Conservation (phyloP, 2,113 vertebrate species). For the Brienomyrus longianalis region DNA sequence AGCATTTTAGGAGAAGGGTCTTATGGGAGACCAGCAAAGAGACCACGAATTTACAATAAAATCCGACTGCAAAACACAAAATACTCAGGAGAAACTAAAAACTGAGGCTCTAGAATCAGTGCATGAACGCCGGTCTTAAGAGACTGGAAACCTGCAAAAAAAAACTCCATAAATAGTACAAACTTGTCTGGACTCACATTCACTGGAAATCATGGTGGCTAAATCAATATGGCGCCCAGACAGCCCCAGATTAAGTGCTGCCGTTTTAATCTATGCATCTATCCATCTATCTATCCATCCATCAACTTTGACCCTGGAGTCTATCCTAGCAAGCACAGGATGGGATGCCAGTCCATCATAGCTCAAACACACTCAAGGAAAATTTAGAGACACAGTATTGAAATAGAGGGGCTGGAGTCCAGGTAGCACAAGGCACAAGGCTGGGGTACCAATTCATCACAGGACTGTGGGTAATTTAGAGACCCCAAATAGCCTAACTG, state of each 20-base stretch:
- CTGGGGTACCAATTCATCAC: too few relatives aligned
- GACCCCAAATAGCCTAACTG: background rate
- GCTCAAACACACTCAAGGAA: background rate
- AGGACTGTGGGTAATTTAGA: background rate
- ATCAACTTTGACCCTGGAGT: background rate
- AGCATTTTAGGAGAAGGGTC: background rate
- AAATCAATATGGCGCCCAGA: background rate
- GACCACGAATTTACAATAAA: background rate
- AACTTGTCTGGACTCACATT: background rate
- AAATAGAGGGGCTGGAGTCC: background rate
- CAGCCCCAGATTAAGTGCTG: background rate
- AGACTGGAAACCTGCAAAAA: background rate
- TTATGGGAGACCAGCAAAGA: background rate
- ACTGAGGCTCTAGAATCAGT: background rate
- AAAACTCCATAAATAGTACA: background rate
- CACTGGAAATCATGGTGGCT: background rate
- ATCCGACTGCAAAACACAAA: background rate
- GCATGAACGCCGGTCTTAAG: background rate
- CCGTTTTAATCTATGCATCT: background rate
- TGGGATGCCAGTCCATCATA: background rate
- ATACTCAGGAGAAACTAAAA: background rate
- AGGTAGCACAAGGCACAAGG: background rate
- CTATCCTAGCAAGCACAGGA: background rate
- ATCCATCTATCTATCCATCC: background rate
- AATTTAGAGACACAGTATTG: background rate